Evolutionary conservation across 2,888 invertebrate genomes (phyloP).

Genomic region (Microplitis manilae): DNA sequence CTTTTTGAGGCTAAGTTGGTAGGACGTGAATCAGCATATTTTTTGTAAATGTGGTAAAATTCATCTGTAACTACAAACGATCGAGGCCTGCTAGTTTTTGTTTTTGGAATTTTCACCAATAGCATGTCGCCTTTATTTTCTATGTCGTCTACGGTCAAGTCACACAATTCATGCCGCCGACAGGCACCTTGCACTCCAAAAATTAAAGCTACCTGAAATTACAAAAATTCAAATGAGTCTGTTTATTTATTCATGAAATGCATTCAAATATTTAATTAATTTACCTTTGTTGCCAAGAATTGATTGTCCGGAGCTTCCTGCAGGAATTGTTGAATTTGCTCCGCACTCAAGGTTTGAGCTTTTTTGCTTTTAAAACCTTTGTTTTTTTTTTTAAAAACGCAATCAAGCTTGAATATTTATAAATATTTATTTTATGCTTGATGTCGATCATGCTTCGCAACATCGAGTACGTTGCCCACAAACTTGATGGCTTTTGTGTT

Average conservation of each 20-base stretch:
- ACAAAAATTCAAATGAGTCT: constrained; percentile 14
- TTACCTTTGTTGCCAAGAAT: too few relatives aligned
- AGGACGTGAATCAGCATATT: constrained; percentile 35
- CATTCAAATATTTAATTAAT: too few relatives aligned
- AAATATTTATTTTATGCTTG: constrained; percentile 49
- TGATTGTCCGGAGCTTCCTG: constrained; percentile 48
- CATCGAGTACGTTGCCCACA: constrained; percentile 56
- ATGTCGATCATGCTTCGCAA: constrained; percentile 48
- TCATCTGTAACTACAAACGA: constrained; percentile 36
- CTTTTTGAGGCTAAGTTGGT: constrained; percentile 12
- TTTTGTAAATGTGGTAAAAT: constrained; percentile 39
- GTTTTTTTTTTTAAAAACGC: constrained; percentile 56
- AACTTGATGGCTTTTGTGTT: constrained; percentile 51
- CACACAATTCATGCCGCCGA: constrained; percentile 31
- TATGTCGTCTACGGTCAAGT: constrained; percentile 35
- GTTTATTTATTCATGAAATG: constrained; percentile 10
- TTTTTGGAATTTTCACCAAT: constrained; percentile 36
- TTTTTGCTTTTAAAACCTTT: constrained; percentile 58
- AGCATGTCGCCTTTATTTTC: constrained; percentile 38
- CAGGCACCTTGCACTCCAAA: constrained; percentile 40
- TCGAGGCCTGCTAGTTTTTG: constrained; percentile 26
- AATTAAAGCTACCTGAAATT: constrained; percentile 37
- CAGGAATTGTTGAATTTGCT: constrained; percentile 55
- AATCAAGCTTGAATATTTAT: constrained; percentile 46
- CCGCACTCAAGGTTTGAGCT: constrained; percentile 55